These are phyloP conservation scores for Drosophila willistoni DNA, from an alignment of 1,140 invertebrate genomes.

Conservation along the genomic window DNA sequence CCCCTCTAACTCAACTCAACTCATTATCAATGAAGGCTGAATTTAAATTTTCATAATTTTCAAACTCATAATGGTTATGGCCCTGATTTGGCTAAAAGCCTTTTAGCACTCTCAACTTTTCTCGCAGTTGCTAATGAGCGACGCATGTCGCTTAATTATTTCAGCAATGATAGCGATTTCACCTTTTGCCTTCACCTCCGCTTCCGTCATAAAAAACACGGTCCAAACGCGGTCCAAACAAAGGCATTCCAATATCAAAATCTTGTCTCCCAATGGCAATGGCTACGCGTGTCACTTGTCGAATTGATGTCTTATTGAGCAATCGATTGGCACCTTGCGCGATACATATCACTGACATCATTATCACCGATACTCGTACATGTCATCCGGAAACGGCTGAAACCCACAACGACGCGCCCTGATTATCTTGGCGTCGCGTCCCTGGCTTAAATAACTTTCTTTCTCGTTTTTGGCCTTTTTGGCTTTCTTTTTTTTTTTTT, in stretches of 20 bases:
- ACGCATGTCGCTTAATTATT: conserved; percentile 54
- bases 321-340: conserved; percentile 69
- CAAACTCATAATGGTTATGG: conserved; percentile 73
- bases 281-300: conserved; percentile 33
- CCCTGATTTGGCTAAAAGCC: conserved; percentile 61
- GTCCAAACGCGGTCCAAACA: background rate
- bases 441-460: conserved; percentile 72
- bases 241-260: conserved; percentile 16
- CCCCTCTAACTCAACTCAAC: conserved; percentile 9
- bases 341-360: conserved; percentile 69
- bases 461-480: conserved; percentile 23
- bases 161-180: background rate
- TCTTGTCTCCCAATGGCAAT: conserved; percentile 35
- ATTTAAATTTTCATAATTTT: conserved; percentile 74
- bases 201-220: background rate
- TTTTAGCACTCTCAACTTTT: conserved; percentile 26
- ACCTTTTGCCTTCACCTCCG: background rate
- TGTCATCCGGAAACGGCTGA: conserved; percentile 16
- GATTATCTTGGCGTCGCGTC: conserved; percentile 49
- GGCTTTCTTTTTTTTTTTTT: conserved; percentile 16
- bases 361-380: conserved; percentile 57
- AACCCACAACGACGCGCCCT: conserved; percentile 44
- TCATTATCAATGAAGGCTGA: conserved; percentile 30
- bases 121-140: conserved; percentile 57
- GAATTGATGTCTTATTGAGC: conserved; percentile 59